A percentile compares a stretch with the other conserved stretches of the same genome.
phyloP scores from a whole-genome alignment of 37 sponge, comb jelly and placozoan genomes.

The Dysidea cf. avara region DNA sequence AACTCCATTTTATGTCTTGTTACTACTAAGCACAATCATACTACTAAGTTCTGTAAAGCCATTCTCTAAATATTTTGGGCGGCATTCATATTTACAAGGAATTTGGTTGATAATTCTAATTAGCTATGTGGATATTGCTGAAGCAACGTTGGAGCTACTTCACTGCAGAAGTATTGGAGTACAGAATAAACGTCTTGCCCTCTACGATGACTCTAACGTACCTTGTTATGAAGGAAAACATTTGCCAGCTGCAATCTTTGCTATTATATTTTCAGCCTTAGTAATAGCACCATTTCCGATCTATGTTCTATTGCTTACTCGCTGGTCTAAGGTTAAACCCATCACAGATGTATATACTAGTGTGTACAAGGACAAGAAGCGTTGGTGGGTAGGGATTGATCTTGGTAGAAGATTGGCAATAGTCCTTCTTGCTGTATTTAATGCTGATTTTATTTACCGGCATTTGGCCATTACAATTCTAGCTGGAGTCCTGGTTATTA shows the following conservation, averaged over 20 bases:
- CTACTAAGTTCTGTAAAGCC: slow-evolving; percentile 28
- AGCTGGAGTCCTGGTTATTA: slow-evolving; percentile 13
- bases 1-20: slow-evolving; percentile 65
- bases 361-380: slow-evolving; percentile 37
- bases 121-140: slow-evolving; percentile 62
- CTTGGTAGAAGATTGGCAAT: slow-evolving; percentile 39
- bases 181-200: neutral
- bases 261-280: slow-evolving; percentile 10
- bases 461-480: slow-evolving; percentile 40
- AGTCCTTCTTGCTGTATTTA: slow-evolving; percentile 60
- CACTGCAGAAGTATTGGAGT: slow-evolving; percentile 50
- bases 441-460: slow-evolving; percentile 14
- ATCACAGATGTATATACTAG: slow-evolving; percentile 58
- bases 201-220: slow-evolving; percentile 59
- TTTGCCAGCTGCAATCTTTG: slow-evolving; percentile 49
- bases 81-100: slow-evolving; percentile 58
- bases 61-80: slow-evolving; percentile 37
- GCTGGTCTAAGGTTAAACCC: slow-evolving; percentile 52
- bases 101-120: slow-evolving; percentile 70
- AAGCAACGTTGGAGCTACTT: slow-evolving; percentile 51
- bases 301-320: slow-evolving; percentile 14
- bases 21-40: slow-evolving; percentile 33
- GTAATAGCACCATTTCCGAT: slow-evolving; percentile 65
- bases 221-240: slow-evolving; percentile 46
- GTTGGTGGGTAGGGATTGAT: slow-evolving; percentile 56